Conservation (phyloP, 2,113 vertebrate genomes). For the Hyperopisus bebe region DNA sequence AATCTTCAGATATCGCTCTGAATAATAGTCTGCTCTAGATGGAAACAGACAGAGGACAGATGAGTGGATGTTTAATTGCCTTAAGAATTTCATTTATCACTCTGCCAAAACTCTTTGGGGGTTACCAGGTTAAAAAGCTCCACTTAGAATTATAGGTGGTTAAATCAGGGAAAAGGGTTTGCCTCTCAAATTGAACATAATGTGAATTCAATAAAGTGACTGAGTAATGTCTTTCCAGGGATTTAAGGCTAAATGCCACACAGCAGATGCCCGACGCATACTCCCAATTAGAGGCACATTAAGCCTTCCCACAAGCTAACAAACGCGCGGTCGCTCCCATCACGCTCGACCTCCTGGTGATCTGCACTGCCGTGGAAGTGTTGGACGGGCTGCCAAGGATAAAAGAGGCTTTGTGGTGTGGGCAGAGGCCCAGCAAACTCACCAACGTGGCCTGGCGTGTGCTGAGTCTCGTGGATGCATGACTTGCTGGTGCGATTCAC, state of each 20-base stretch:
- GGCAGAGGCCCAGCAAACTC: neutral
- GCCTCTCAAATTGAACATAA: constrained; percentile 26
- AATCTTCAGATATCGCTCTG: neutral
- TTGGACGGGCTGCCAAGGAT: neutral
- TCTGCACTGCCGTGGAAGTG: neutral
- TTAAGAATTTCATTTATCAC: constrained; percentile 27
- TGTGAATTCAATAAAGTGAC: constrained; percentile 25
- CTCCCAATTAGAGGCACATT: constrained; percentile 24
- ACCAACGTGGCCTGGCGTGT: neutral
- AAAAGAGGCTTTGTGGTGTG: neutral
- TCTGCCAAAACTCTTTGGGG: constrained; percentile 13
- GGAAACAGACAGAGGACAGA: constrained; percentile 1
- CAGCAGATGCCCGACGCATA: constrained; percentile 11
- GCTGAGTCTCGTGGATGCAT: neutral
- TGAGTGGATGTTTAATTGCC: constrained; percentile 13
- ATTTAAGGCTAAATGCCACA: constrained; percentile 23
- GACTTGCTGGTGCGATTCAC: neutral
- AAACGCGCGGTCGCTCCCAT: neutral
- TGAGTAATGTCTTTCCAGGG: constrained; percentile 22
- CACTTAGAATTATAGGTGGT: constrained; percentile 21
- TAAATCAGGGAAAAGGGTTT: constrained; percentile 24
- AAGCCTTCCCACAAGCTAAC: constrained; percentile 19
- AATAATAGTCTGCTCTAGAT: neutral
- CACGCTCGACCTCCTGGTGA: constrained; percentile 12
- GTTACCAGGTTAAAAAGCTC: constrained; percentile 25